phyloP scores from a whole-genome alignment of 2,113 vertebrate genomes.

The Brachypteracias leptosomus region DNA sequence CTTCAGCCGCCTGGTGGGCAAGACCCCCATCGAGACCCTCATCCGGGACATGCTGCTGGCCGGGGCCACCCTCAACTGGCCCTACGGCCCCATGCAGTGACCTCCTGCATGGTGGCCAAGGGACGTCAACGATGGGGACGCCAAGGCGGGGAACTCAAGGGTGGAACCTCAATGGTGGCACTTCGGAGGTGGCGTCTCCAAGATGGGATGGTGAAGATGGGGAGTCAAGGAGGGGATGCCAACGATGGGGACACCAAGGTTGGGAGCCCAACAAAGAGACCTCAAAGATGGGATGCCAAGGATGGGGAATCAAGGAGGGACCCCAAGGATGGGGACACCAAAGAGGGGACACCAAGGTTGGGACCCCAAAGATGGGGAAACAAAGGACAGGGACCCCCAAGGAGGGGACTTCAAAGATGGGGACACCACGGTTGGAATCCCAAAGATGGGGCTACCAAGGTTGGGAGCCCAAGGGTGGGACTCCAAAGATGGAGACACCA shows the following conservation, averaged over 20 bases:
- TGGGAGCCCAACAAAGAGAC: background rate
- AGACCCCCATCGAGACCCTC: constrained; percentile 89
- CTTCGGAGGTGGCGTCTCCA: too few relatives aligned
- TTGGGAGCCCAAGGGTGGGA: background rate
- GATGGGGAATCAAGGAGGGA: background rate
- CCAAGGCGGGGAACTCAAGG: background rate
- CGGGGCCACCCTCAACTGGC: constrained; percentile 86
- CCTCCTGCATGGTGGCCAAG: too few relatives aligned
- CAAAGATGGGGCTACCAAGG: background rate
- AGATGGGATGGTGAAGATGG: too few relatives aligned
- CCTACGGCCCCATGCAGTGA: constrained; percentile 85
- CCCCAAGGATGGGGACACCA: background rate
- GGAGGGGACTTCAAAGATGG: background rate
- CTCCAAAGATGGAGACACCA: too few relatives aligned
- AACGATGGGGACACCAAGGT: background rate
- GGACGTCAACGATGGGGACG: background rate
- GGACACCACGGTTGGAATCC: too few relatives aligned
- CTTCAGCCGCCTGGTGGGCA: constrained; percentile 86
- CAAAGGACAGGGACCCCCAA: background rate
- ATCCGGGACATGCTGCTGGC: constrained; percentile 88
- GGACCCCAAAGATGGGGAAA: too few relatives aligned
- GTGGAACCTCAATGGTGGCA: background rate
- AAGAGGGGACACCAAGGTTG: background rate
- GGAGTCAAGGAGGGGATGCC: background rate
- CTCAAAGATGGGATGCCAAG: background rate